Percentiles rank a stretch among this genome's conserved stretches.
phyloP scores from a whole-genome alignment of 2,797 vertebrate genomes.

The Hoplostethus atlanticus region DNA sequence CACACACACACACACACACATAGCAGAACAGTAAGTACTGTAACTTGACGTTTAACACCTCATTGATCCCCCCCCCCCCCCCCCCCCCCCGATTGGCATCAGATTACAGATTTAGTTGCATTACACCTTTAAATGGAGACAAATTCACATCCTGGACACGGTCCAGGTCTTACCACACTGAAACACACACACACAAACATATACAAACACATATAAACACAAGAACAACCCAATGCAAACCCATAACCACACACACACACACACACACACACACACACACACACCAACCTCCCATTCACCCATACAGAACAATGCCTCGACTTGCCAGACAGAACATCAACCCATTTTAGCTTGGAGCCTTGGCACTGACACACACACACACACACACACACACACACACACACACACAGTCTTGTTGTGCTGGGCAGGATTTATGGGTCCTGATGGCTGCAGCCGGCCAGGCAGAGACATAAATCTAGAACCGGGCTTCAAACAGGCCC shows the following conservation, averaged over 20 bases:
- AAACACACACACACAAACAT: constrained; percentile 3
- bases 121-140: not conserved
- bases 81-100: too few species aligned
- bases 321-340: constrained; percentile 2
- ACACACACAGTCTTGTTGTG: too few species aligned
- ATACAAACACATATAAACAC: not conserved
- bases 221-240: not conserved
- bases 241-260: not conserved
- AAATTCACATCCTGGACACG: not conserved
- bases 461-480: constrained; percentile 51
- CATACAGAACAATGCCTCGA: not conserved
- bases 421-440: constrained; percentile 33
- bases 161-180: not conserved
- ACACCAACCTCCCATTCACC: constrained; percentile 1
- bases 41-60: constrained; percentile 40
- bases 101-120: not conserved
- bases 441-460: constrained; percentile 40
- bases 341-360: not conserved
- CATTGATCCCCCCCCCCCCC: constrained; percentile 8
- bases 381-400: too few species aligned
- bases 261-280: not conserved
- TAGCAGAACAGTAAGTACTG: constrained; percentile 1
- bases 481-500: constrained; percentile 46
- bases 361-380: constrained; percentile 1
- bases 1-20: constrained; percentile 22